These are phyloP conservation scores for Deilephila porcellus DNA, from an alignment of 2,888 invertebrate species.

Conservation along the genomic window DNA sequence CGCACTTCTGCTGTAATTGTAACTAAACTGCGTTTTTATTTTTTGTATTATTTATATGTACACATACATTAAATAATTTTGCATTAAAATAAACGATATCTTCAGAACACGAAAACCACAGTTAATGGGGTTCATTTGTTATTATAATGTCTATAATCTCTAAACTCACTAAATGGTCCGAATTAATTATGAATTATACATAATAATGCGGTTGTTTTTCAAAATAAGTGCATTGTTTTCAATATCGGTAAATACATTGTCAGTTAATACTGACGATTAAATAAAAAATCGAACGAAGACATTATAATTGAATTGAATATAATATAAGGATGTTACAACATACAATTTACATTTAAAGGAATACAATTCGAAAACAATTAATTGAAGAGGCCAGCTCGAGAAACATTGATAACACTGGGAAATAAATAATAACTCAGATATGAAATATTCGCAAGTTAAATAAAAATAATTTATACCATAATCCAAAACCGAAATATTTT, in stretches of 20 bases:
- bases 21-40: too few species aligned
- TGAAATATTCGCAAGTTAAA: conserved; percentile 43
- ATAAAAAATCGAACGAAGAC: not conserved
- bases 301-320: not conserved
- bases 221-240: not conserved
- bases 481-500: conserved; percentile 67
- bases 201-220: conserved; percentile 18
- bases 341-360: not conserved
- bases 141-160: conserved; percentile 58
- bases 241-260: not conserved
- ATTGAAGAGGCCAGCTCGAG: conserved; percentile 66
- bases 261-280: not conserved
- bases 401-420: conserved; percentile 51
- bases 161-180: conserved; percentile 76
- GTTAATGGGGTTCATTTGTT: conserved; percentile 37
- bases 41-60: too few species aligned
- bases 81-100: not conserved
- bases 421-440: conserved; percentile 43
- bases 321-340: not conserved
- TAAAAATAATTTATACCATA: conserved; percentile 56
- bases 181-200: conserved; percentile 50
- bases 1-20: too few species aligned
- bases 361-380: conserved; percentile 30
- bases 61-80: not conserved
- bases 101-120: not conserved